These are phyloP conservation scores for Pseudorhiza aurosa DNA, from an alignment of 30 jellyfish, hydroid and myxozoan species.

Conservation along the genomic window DNA sequence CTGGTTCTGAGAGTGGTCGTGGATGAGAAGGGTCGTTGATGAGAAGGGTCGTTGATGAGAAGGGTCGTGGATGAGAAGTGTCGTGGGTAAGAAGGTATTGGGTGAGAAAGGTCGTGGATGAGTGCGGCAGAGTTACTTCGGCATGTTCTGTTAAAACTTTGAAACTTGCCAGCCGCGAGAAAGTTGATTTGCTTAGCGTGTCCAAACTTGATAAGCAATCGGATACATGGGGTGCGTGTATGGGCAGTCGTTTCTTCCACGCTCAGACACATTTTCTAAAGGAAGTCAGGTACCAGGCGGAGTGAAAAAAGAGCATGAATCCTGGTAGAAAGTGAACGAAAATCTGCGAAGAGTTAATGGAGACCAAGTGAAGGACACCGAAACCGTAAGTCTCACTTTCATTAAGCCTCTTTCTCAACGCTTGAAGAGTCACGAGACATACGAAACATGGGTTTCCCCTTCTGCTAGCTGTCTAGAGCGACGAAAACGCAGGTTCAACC, in stretches of 20 bases:
- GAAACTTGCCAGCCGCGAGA: not conserved
- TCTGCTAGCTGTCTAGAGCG: not conserved
- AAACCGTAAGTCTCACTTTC: conserved; percentile 19
- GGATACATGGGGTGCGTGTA: conserved; percentile 4
- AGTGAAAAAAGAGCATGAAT: not conserved
- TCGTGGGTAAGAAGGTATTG: too few species aligned
- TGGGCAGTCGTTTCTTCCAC: conserved; percentile 24
- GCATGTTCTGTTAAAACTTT: not conserved
- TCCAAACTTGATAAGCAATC: conserved; percentile 42
- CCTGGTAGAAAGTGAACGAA: not conserved
- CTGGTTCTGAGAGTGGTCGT: too few species aligned
- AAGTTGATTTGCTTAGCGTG: conserved; percentile 27
- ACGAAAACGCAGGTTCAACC: too few species aligned
- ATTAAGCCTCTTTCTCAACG: conserved; percentile 1
- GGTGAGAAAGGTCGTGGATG: too few species aligned
- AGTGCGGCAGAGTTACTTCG: too few species aligned
- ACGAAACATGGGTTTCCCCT: conserved; percentile 19
- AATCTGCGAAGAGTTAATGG: not conserved
- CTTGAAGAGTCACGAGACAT: conserved; percentile 12
- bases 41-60: too few species aligned
- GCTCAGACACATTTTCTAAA: conserved; percentile 3
- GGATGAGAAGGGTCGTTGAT: too few species aligned
- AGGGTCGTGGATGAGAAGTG: too few species aligned
- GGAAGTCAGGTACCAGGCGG: not conserved
- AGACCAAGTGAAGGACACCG: not conserved